A percentile compares a stretch with the other conserved stretches of the same genome.
Conservation (phyloP, 2,797 vertebrate species). For the Dicrostonyx torquatus region DNA sequence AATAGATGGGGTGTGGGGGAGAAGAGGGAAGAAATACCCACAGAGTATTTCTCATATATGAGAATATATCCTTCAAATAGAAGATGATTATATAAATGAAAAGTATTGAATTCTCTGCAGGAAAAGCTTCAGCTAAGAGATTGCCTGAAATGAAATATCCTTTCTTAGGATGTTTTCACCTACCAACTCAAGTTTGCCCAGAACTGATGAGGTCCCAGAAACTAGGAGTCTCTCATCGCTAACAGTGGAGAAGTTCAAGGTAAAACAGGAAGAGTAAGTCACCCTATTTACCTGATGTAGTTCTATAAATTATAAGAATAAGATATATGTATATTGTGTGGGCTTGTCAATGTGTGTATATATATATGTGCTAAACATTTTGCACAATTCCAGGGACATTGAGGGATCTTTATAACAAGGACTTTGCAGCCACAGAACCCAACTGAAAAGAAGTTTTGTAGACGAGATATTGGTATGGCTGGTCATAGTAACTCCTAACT, state of each 20-base stretch:
- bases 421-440: slow-evolving; percentile 5
- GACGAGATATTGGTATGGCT: neutral
- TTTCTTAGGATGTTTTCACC: neutral
- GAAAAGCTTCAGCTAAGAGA: slow-evolving; percentile 47
- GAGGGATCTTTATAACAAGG: slow-evolving; percentile 20
- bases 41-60: neutral
- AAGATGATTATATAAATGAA: slow-evolving; percentile 1
- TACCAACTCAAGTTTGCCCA: slow-evolving; percentile 8
- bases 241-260: slow-evolving; percentile 7
- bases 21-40: neutral
- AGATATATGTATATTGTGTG: neutral
- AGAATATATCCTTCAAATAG: slow-evolving; percentile 50
- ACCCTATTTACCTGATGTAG: neutral
- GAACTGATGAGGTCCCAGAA: neutral
- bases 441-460: slow-evolving; percentile 16
- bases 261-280: neutral
- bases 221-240: neutral
- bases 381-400: slow-evolving; percentile 25
- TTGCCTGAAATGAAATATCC: slow-evolving; percentile 20
- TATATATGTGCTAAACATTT: slow-evolving; percentile 21
- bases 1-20: neutral
- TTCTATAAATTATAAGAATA: slow-evolving; percentile 11
- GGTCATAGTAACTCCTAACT: slow-evolving; percentile 7
- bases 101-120: slow-evolving; percentile 28
- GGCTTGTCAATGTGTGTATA: neutral